Percentiles rank a stretch among this genome's conserved stretches.
Evolutionary conservation across 35 echinoderm and acorn worm species (phyloP).

Genomic region (Lytechinus variegatus): DNA sequence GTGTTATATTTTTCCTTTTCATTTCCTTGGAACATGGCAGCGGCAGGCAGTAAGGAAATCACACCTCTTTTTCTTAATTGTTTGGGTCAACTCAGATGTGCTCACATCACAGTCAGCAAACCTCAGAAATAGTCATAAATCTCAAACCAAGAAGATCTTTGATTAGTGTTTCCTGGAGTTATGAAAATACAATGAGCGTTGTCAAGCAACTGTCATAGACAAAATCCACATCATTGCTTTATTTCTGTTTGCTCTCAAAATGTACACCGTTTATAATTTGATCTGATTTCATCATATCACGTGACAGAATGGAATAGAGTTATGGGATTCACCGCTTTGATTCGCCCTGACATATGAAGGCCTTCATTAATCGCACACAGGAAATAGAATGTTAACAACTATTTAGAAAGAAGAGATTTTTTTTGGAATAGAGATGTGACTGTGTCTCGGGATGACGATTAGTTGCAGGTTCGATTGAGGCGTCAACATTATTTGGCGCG

Average conservation of each 20-base stretch:
- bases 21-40: background rate
- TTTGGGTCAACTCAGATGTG: background rate
- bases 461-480: background rate
- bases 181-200: constrained; percentile 30
- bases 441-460: background rate
- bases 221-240: background rate
- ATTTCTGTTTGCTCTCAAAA: constrained; percentile 22
- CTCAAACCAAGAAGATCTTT: background rate
- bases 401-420: constrained; percentile 34
- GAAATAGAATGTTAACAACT: constrained; percentile 50
- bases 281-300: background rate
- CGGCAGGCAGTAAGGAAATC: background rate
- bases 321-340: constrained; percentile 40
- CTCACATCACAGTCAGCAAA: constrained; percentile 31
- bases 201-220: constrained; percentile 37
- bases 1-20: background rate
- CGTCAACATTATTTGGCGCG: constrained; percentile 32
- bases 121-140: background rate
- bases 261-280: background rate
- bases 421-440: constrained; percentile 38
- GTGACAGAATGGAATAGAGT: constrained; percentile 8
- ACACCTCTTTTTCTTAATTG: constrained; percentile 5
- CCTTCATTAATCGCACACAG: constrained; percentile 37
- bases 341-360: constrained; percentile 32
- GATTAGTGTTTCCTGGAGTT: constrained; percentile 37